Evolutionary conservation across 2,113 vertebrate genomes (phyloP).

Genomic region (Oreocharis arfaki): DNA sequence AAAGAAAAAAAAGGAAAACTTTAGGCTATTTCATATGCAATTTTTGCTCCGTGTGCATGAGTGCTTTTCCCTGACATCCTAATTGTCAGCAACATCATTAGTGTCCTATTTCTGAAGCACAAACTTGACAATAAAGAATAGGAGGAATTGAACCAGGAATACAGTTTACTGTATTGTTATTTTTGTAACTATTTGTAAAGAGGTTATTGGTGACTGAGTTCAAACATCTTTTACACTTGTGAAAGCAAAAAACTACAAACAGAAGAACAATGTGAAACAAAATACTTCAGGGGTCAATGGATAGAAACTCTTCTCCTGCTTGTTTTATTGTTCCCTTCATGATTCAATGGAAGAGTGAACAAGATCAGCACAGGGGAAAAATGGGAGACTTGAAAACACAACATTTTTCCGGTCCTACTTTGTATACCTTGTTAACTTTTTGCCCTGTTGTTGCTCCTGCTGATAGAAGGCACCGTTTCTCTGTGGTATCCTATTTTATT

Average conservation of each 20-base stretch:
- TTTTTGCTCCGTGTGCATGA: neutral
- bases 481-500: neutral
- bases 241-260: neutral
- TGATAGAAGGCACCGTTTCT: neutral
- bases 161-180: neutral
- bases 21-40: neutral
- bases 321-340: neutral
- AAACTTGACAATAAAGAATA: neutral
- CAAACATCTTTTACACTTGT: neutral
- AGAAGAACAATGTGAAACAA: neutral
- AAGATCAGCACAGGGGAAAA: neutral
- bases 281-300: neutral
- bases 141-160: neutral
- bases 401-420: neutral
- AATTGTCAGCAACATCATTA: neutral
- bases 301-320: neutral
- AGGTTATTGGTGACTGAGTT: neutral
- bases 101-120: neutral
- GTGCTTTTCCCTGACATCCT: neutral
- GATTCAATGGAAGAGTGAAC: neutral
- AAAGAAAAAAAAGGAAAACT: accelerated
- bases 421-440: neutral
- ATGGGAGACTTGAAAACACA: neutral
- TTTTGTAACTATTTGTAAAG: neutral
- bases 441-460: neutral